phyloP scores from a whole-genome alignment of 2,797 vertebrate species.

The Gadopsis marmoratus region DNA sequence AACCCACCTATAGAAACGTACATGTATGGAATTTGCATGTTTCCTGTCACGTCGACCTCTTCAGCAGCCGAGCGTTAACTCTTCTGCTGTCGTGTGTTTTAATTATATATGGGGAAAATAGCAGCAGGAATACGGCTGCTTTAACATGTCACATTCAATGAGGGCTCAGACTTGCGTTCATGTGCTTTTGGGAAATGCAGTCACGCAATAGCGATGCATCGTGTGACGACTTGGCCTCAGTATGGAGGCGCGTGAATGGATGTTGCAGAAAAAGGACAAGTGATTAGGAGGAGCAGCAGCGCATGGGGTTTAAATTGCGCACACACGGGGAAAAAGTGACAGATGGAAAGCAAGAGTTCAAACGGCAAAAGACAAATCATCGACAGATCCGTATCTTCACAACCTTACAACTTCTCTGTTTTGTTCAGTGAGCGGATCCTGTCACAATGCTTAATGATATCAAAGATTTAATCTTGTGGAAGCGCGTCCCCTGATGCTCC shows the following conservation, averaged over 20 bases:
- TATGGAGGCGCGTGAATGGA: background rate
- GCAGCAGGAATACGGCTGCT: constrained; percentile 35
- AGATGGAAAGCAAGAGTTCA: constrained; percentile 35
- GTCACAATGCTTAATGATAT: constrained; percentile 35
- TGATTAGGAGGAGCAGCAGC: constrained; percentile 20
- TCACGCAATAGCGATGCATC: constrained; percentile 26
- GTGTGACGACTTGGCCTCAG: constrained; percentile 6
- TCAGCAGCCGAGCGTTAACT: constrained; percentile 15
- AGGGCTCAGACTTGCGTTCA: background rate
- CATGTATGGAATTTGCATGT: constrained; percentile 18
- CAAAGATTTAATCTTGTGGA: constrained; percentile 28
- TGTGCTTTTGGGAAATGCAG: constrained; percentile 23
- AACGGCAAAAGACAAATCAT: constrained; percentile 40
- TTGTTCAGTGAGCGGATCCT: constrained; percentile 5
- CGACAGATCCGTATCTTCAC: constrained; percentile 23
- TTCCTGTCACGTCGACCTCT: constrained; percentile 27
- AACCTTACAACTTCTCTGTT: constrained; percentile 1
- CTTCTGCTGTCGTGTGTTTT: constrained; percentile 37
- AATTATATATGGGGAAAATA: constrained; percentile 58
- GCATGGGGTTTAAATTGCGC: constrained; percentile 3
- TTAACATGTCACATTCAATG: constrained; percentile 53
- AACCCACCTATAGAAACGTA: constrained; percentile 5
- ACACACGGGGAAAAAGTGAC: constrained; percentile 16
- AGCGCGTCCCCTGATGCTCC: constrained; percentile 35
- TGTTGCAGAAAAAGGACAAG: constrained; percentile 22